Evolutionary conservation across 2,113 vertebrate species (phyloP).

Genomic region (Daubentonia madagascariensis): DNA sequence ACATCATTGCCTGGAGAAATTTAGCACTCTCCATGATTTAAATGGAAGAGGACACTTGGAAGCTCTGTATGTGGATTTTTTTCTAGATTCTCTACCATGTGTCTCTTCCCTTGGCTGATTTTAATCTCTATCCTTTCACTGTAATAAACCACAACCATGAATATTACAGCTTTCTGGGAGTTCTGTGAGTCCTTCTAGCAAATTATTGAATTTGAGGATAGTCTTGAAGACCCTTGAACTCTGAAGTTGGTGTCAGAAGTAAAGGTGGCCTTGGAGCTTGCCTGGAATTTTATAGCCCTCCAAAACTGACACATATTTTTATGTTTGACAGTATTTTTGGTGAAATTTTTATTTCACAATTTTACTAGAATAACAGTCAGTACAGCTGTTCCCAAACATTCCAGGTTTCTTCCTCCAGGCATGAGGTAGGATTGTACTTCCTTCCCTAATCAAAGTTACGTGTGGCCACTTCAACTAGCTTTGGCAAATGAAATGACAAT

Average conservation of each 20-base stretch:
- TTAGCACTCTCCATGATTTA: neutral
- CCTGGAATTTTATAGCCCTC: neutral
- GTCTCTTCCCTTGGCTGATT: neutral
- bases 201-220: neutral
- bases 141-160: neutral
- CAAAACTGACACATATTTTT: neutral
- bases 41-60: neutral
- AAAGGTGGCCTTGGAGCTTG: neutral
- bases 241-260: neutral
- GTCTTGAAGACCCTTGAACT: neutral
- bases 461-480: neutral
- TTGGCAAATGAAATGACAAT: neutral
- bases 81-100: neutral
- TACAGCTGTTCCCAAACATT: neutral
- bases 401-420: neutral
- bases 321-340: neutral
- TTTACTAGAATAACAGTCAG: neutral
- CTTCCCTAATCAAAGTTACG: neutral
- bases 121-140: neutral
- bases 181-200: neutral
- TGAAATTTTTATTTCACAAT: neutral
- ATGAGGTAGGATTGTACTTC: neutral
- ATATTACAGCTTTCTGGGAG: neutral
- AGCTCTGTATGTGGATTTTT: neutral
- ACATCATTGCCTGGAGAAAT: neutral